Base-by-base conservation (phyloP, 2,113 vertebrate species). In the Antigone vipio region DNA sequence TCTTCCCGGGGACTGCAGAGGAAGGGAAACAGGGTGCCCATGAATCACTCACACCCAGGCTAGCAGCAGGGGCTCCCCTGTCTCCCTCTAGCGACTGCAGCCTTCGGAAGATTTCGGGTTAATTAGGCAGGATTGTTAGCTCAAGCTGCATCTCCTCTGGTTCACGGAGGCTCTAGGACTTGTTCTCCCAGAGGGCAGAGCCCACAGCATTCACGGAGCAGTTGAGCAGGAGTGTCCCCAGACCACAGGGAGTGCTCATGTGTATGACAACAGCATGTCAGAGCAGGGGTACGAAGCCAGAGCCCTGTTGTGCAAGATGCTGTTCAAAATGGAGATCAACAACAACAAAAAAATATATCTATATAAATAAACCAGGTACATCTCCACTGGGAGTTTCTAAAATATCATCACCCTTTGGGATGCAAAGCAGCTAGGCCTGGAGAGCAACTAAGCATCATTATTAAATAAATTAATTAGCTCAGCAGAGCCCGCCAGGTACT, bases 381-480 rank as follows among this genome's bases (percentile, higher is more conserved):
- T 32, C 81, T 88, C 87, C 81, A 92, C 84, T 66, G 87, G 74
- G 87, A 93, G 91, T 85, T 76, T 96, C 73, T 85, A 12, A 78
- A 78, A 58, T 64, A 66, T 44, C 64, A 94, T 66, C 89, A 86
- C 66, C 96, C 80, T 97, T 96, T 94, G 84, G 97, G 95, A 96
- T 97, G 96, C 96, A 97, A 97, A 97, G 93, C 95, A 97, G 95
- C 50, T 42, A 77, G 75, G 85, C 88, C 95, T 74, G 76, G 96
- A 93, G 90, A 97, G 91, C 92, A 94, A 76, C 93, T 94, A 82
- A 83, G 92, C 89, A 95, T 91, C 50, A 2, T 96, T 95, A 96
- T 95, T 97, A 97, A 95, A 97, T 95, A 96, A 96, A 97, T 97
- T 94, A 97, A 97, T 97, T 96, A 96, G 76, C 69, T 93, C 68